A percentile compares a stretch with the other conserved stretches of the same genome.
phyloP scores from a whole-genome alignment of 2,888 invertebrate species.

The Galerucella calmariensis region DNA sequence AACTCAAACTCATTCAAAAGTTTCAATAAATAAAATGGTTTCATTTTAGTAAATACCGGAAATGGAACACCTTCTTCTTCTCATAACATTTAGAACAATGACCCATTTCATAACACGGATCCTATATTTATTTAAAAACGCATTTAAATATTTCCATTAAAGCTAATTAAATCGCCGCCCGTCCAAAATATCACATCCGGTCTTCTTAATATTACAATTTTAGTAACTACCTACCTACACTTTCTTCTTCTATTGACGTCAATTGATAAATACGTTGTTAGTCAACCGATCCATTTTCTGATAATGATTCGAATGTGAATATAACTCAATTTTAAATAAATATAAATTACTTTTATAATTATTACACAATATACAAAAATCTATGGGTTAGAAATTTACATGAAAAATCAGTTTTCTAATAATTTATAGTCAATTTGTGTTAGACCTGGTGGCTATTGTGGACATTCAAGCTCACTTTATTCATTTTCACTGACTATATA shows the following conservation, averaged over 20 bases:
- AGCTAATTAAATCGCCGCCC: neutral
- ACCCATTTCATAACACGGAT: neutral
- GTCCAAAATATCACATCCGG: neutral
- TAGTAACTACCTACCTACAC: neutral
- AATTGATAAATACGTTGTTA: conserved; percentile 1
- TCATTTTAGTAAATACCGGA: neutral
- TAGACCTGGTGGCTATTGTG: neutral
- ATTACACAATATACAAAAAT: no score
- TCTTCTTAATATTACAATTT: neutral
- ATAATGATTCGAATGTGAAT: neutral
- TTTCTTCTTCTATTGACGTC: conserved; percentile 19
- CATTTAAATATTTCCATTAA: neutral
- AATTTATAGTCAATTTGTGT: neutral
- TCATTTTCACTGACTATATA: no score
- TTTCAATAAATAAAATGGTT: neutral
- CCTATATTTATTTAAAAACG: neutral
- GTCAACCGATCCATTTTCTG: neutral
- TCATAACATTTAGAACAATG: neutral
- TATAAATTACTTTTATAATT: no score
- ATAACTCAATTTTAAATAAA: no score
- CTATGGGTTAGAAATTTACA: no score
- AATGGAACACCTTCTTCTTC: neutral
- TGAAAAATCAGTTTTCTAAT: no score
- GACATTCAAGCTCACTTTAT: neutral
- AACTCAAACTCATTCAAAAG: neutral